phyloP scores from a whole-genome alignment of 1,140 invertebrate species.

The Macrotrachela quadricornifera region DNA sequence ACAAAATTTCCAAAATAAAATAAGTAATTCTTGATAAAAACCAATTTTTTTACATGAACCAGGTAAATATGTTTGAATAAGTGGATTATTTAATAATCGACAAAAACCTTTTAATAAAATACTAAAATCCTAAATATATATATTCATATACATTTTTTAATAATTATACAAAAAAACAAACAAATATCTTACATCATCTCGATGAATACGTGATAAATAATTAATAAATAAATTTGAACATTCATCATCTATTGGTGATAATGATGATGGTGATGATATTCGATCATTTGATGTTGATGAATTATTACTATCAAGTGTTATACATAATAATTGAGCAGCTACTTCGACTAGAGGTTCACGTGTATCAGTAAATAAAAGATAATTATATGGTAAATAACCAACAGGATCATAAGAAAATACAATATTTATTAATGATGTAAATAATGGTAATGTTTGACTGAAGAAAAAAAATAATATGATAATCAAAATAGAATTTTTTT shows the following conservation, averaged over 20 bases:
- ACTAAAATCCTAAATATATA: slow-evolving; percentile 50
- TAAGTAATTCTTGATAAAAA: slow-evolving; percentile 87
- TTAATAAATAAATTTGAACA: slow-evolving; percentile 79
- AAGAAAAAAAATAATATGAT: slow-evolving; percentile 3
- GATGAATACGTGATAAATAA: slow-evolving; percentile 86
- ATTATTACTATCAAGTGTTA: slow-evolving; percentile 1
- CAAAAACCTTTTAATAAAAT: slow-evolving; percentile 88
- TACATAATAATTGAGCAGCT: slow-evolving; percentile 45
- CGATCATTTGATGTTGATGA: neutral
- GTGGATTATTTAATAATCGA: slow-evolving; percentile 77
- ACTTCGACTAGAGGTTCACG: slow-evolving; percentile 82
- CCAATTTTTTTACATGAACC: slow-evolving; percentile 90
- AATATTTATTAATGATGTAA: slow-evolving; percentile 87
- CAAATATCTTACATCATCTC: slow-evolving; percentile 51
- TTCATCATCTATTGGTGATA: neutral
- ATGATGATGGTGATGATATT: neutral
- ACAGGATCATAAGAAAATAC: slow-evolving; percentile 93
- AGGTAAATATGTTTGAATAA: slow-evolving; percentile 85
- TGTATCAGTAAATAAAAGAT: slow-evolving; percentile 78
- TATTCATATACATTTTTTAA: neutral
- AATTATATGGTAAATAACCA: slow-evolving; percentile 88
- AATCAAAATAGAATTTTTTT: neutral
- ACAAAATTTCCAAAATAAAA: slow-evolving; percentile 98
- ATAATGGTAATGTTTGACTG: slow-evolving; percentile 77
- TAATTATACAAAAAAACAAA: neutral